Conservation (phyloP, 2,797 vertebrate species). For the Lindbergichthys nudifrons region DNA sequence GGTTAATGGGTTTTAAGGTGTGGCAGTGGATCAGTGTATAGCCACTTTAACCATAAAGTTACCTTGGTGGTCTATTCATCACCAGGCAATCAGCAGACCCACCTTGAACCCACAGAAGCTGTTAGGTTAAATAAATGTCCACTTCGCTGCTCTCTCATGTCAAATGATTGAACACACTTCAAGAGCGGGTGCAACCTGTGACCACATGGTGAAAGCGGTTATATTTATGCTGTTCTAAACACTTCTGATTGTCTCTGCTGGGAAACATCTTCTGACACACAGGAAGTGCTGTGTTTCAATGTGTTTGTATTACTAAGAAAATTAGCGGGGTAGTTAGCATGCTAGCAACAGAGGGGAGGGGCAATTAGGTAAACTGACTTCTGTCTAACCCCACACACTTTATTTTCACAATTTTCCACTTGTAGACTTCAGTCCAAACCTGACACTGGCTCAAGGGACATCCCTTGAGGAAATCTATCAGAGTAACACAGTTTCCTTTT, state of each 20-base stretch:
- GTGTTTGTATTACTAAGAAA: too few relatives aligned
- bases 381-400: background rate
- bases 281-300: background rate
- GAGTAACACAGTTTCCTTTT: background rate
- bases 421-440: background rate
- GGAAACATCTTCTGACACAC: slow-evolving; percentile 4
- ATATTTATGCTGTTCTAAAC: background rate
- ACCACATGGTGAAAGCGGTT: slow-evolving; percentile 22
- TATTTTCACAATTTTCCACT: background rate
- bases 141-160: slow-evolving; percentile 37
- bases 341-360: background rate
- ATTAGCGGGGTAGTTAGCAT: background rate
- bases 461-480: background rate
- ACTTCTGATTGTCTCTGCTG: background rate
- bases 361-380: background rate
- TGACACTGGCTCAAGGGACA: background rate
- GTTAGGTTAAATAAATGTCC: slow-evolving; percentile 60
- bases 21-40: slow-evolving; percentile 62
- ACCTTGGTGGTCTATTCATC: slow-evolving; percentile 60
- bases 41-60: slow-evolving; percentile 57
- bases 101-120: slow-evolving; percentile 66
- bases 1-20: slow-evolving; percentile 77
- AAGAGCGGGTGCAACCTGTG: slow-evolving; percentile 13
- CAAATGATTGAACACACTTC: slow-evolving; percentile 28
- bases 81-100: slow-evolving; percentile 53